Conservation (phyloP, 1,140 invertebrate genomes). For the Drosophila jambulina region DNA sequence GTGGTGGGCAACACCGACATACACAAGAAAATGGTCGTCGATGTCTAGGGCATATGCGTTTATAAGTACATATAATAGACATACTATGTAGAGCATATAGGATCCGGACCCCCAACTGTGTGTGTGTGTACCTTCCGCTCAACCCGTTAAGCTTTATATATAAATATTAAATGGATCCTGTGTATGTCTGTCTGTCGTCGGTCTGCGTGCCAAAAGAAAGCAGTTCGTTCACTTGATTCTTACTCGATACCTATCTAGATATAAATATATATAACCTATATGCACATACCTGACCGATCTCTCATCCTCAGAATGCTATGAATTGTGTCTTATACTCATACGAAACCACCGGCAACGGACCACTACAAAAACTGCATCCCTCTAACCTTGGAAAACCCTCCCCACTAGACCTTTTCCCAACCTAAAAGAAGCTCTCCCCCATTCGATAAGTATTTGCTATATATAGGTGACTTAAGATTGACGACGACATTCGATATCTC, state of each 20-base stretch:
- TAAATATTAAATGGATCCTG: constrained; percentile 25
- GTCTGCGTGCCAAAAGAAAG: constrained; percentile 47
- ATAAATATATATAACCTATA: background rate
- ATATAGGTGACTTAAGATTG: constrained; percentile 35
- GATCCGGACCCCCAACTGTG: constrained; percentile 1
- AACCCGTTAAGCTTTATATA: constrained; percentile 46
- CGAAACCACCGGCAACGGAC: constrained; percentile 63
- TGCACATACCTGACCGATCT: constrained; percentile 41
- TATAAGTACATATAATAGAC: constrained; percentile 8
- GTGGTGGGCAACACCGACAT: constrained; percentile 99
- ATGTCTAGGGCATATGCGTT: constrained; percentile 88
- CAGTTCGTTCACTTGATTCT: constrained; percentile 28
- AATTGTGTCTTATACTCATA: constrained; percentile 59
- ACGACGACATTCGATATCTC: constrained; percentile 12
- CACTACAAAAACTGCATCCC: constrained; percentile 24
- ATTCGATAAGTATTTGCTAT: constrained; percentile 26
- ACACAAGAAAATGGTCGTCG: constrained; percentile 99
- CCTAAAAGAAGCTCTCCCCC: background rate
- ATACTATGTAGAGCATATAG: constrained; percentile 20
- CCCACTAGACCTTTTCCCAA: background rate
- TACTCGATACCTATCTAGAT: constrained; percentile 19
- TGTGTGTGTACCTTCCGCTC: constrained; percentile 41
- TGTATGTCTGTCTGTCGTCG: constrained; percentile 37
- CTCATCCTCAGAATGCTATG: constrained; percentile 49
- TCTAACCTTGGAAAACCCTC: background rate